A percentile compares a stretch with the other conserved stretches of the same genome.
Conservation (phyloP, 2,113 vertebrate genomes). For the Rhadina sibilatrix region DNA sequence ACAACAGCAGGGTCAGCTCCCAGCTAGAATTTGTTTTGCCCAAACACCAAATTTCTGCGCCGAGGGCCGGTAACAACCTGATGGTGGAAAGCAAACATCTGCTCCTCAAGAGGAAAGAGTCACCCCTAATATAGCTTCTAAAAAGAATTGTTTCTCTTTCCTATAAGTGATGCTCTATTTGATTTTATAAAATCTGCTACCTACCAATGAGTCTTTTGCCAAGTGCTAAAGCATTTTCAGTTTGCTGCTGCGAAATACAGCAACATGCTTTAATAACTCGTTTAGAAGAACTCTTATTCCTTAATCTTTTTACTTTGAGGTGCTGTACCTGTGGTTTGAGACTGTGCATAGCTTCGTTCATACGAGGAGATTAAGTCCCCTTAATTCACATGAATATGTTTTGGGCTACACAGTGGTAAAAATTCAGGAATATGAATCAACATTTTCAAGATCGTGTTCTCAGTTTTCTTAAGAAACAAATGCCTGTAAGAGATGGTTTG, state of each 20-base stretch:
- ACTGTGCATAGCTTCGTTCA: not conserved
- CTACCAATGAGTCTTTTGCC: not conserved
- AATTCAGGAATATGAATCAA: not conserved
- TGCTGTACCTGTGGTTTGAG: not conserved
- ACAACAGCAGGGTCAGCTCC: accelerated
- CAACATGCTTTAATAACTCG: not conserved
- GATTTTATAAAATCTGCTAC: not conserved
- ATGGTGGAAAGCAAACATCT: not conserved
- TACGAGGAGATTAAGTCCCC: not conserved
- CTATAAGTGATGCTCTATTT: no score
- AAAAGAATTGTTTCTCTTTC: not conserved
- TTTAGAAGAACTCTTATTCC: not conserved
- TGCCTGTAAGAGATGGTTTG: not conserved
- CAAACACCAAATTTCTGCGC: not conserved
- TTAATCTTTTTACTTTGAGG: not conserved
- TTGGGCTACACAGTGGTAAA: not conserved
- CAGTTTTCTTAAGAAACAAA: not conserved
- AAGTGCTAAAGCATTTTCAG: not conserved
- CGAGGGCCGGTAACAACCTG: not conserved
- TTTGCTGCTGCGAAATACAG: not conserved
- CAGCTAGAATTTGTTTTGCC: not conserved
- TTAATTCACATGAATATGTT: not conserved
- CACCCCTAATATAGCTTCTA: not conserved
- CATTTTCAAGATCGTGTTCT: not conserved
- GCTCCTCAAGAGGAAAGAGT: not conserved